Evolutionary conservation across 2,888 invertebrate species (phyloP).

Genomic region (Parthenolecanium corni): DNA sequence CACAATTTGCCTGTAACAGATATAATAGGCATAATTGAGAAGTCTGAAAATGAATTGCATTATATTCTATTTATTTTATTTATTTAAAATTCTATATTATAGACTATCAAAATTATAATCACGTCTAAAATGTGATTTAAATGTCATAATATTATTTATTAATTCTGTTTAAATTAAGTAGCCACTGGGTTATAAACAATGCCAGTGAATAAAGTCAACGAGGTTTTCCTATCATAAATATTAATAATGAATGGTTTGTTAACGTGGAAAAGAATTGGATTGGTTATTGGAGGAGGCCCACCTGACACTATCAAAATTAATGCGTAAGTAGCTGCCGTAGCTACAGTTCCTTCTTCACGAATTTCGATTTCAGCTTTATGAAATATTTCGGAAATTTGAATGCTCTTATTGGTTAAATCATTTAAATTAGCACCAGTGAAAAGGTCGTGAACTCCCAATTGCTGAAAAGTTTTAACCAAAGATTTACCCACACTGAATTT

Average conservation of each 20-base stretch:
- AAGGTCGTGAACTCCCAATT: no score
- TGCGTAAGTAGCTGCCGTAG: conserved; percentile 40
- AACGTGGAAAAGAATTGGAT: conserved; percentile 38
- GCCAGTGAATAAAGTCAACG: conserved; percentile 42
- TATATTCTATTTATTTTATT: no score
- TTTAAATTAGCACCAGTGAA: conserved; percentile 41
- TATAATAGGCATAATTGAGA: no score
- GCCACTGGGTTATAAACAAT: conserved; percentile 30
- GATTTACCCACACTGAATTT: conserved; percentile 50
- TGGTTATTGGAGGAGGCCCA: conserved; percentile 36
- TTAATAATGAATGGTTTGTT: conserved; percentile 43
- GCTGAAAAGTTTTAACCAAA: conserved; percentile 43
- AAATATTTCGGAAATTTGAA: conserved; percentile 37
- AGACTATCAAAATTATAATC: no score
- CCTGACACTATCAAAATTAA: conserved; percentile 39
- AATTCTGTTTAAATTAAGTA: no score
- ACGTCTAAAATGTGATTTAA: no score
- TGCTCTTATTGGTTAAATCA: conserved; percentile 21
- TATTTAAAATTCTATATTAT: no score
- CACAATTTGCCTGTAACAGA: no score
- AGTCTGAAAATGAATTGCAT: no score
- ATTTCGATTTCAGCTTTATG: conserved; percentile 43
- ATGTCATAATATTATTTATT: no score
- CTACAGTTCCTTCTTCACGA: conserved; percentile 43
- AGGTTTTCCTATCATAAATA: conserved; percentile 40